Conservation (phyloP, 2,113 vertebrate genomes). For the Ptilorrhoa leucosticta region DNA sequence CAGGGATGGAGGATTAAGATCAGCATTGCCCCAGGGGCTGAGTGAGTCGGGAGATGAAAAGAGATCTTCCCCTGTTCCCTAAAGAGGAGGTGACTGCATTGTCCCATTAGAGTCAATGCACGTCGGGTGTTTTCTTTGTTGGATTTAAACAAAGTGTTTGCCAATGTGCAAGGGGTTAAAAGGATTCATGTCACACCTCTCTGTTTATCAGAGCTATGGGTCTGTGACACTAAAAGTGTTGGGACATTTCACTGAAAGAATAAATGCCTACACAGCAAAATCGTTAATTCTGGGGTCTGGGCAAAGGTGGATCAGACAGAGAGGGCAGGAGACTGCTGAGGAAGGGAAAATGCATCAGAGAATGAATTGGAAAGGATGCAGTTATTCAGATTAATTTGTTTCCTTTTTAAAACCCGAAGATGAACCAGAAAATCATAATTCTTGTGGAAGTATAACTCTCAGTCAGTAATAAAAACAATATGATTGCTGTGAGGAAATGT, state of each 20-base stretch:
- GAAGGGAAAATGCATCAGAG: background rate
- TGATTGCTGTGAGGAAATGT: background rate
- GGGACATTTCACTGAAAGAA: background rate
- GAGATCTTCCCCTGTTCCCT: background rate
- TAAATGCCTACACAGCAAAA: background rate
- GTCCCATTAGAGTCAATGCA: fast-evolving
- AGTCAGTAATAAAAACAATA: background rate
- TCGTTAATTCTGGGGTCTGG: background rate
- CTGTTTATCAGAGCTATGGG: background rate
- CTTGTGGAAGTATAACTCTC: background rate
- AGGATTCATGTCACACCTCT: background rate
- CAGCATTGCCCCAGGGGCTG: background rate
- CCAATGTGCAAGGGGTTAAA: background rate
- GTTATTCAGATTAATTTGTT: background rate
- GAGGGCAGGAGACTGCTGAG: background rate
- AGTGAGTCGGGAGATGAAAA: background rate
- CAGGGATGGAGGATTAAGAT: background rate
- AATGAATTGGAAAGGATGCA: background rate
- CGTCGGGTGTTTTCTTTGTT: background rate
- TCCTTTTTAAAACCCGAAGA: background rate
- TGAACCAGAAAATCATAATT: background rate
- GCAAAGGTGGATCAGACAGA: background rate
- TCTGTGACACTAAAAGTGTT: background rate
- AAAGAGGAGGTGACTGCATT: background rate
- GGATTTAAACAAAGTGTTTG: background rate